A percentile compares a stretch with the other conserved stretches of the same genome.
Conservation (phyloP, 2,113 vertebrate species). For the Eublepharis macularius region DNA sequence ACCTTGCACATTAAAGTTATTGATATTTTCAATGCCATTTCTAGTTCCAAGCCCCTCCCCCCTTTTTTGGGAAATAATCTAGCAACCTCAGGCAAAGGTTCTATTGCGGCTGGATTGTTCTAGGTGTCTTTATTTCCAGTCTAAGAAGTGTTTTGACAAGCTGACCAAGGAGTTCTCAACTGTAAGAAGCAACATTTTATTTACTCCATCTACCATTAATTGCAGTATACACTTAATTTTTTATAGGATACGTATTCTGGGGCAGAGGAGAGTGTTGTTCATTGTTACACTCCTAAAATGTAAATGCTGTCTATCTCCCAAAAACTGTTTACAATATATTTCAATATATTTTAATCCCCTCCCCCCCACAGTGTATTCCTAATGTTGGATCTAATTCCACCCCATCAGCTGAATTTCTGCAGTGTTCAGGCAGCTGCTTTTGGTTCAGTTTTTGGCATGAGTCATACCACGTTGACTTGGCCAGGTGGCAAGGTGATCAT, state of each 20-base stretch:
- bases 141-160: constrained; percentile 69
- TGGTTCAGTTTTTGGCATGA: not conserved
- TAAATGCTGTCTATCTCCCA: not conserved
- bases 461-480: not conserved
- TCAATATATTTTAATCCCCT: not conserved
- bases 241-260: not conserved
- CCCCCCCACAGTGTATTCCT: not conserved
- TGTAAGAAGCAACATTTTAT: constrained; percentile 48
- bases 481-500: too few species aligned
- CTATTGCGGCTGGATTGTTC: constrained; percentile 64
- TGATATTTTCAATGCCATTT: constrained; percentile 79
- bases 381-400: too few species aligned
- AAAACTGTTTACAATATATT: not conserved
- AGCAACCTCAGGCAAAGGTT: constrained; percentile 59
- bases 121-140: constrained; percentile 60
- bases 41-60: not conserved
- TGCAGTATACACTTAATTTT: not conserved
- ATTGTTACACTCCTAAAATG: not conserved
- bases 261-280: too few species aligned
- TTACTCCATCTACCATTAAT: constrained; percentile 38
- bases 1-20: constrained; percentile 75
- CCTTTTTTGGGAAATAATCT: constrained; percentile 67
- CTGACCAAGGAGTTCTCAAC: constrained; percentile 64
- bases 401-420: not conserved
- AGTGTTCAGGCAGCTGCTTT: not conserved